Base-by-base conservation (phyloP, 2,797 vertebrate species). In the Merluccius polli region DNA sequence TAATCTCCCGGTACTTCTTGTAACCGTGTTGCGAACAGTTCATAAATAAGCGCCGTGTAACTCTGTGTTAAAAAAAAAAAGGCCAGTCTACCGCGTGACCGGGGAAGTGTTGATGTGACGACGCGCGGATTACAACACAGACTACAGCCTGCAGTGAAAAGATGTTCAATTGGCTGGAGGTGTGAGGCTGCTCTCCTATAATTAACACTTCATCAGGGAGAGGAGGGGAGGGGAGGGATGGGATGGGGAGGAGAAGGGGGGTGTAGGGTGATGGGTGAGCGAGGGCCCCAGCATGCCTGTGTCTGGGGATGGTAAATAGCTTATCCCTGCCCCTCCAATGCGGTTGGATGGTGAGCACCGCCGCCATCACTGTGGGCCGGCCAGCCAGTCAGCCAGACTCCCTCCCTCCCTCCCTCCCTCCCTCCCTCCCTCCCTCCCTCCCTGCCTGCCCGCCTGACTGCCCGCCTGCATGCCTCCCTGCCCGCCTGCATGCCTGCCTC, bases 151-250 rank as follows among this genome's bases (percentile, higher is more conserved):
- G 52, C 52, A n/a, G 7, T 9, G 21, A 59, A 59, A 59, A 24
- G 52, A 59, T 48, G 44, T 21, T 21, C 44, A 18, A 48, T 18
- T 18, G 44, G 81, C 30, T 27, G 75, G 83, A 88, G 85, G 90
- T 88, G 87, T 74, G 73, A 81, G 81, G 79, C 81, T 59, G 52
- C 74, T 85, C 78, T 79, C 70, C 82, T 87, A 80, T 88, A 89
- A 91, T 92, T 87, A 92, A 71, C 88, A 91, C 89, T 80, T 92
- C 87, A 90, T 92, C 83, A 80, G 77, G 65, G 27, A 16, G 52
- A 21, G 44, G 44, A 59, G 52, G 16, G 33, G 2, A 75, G 77
- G 31, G 65, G 65, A 30, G 3, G 11, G 33, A n/a, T n/a, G 2
- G 73, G 77, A 30, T 77, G 70, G 83, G 79, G 83, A 80, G 69